Percentiles rank a stretch among this genome's conserved stretches.
phyloP scores from a whole-genome alignment of 2,113 vertebrate species.

The Passerina amoena region DNA sequence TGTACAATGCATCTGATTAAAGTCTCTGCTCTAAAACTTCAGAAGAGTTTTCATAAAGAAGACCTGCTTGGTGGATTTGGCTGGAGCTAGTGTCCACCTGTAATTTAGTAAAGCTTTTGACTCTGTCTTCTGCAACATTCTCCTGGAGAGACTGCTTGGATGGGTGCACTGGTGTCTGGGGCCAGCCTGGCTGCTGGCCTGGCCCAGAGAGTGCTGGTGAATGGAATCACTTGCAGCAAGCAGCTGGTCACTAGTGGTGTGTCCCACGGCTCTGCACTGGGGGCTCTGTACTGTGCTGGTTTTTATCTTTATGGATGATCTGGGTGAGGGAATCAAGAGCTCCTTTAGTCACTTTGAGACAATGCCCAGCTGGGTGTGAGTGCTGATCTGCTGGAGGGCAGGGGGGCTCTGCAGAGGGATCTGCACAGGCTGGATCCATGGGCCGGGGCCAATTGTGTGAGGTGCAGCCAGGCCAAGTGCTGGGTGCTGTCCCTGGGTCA shows the following conservation, averaged over 20 bases:
- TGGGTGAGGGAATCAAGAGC: neutral
- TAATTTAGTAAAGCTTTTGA: neutral
- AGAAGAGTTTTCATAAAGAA: neutral
- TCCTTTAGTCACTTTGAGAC: neutral
- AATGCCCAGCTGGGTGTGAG: neutral
- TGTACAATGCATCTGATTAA: neutral
- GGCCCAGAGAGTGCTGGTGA: neutral
- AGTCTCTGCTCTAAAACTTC: neutral
- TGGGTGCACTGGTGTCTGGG: neutral
- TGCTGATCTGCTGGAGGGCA: neutral
- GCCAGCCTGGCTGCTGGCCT: neutral
- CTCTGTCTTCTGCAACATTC: neutral
- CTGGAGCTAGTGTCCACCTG: neutral
- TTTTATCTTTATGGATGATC: neutral
- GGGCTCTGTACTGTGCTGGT: neutral
- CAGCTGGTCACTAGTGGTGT: neutral
- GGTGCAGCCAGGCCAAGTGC: neutral
- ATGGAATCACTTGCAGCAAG: neutral
- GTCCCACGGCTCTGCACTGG: too few species aligned
- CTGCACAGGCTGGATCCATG: neutral
- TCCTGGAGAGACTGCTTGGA: neutral
- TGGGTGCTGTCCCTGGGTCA: neutral
- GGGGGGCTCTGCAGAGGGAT: neutral
- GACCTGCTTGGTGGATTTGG: neutral
- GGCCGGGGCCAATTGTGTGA: fast-evolving